Evolutionary conservation across 2,888 invertebrate species (phyloP), one percentile per base, ranked within the genome.

Genomic region (Lepeophtheirus nordmannii): DNA sequence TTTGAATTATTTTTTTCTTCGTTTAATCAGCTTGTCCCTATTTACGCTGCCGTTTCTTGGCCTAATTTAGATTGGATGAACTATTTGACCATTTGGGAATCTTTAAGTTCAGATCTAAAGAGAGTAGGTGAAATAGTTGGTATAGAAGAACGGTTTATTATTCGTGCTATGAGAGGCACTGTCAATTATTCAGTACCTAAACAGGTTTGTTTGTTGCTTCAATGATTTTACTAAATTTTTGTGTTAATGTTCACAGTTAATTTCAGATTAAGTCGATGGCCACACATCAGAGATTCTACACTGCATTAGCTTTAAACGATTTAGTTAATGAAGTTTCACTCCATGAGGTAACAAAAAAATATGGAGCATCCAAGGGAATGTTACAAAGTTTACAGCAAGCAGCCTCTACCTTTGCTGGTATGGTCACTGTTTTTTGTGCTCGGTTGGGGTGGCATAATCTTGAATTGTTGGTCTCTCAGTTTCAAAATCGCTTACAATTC

Each of bases 391-490:
- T 98, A 38, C 97, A 98, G 76, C 93, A 94, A 75, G 85, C 88
- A 67, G 87, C 96, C 1, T 86, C 96, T 41, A 91, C 92, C 41
- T 96, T 94, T 81, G 93, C 96, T 67, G 94, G 93, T 67, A 96
- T 96, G 87, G 89, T 97, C 1, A 91, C 93, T 3, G 84, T 89
- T n/a, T 97, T 98, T 78, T 92, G 94, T 75, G 83, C 82, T 69
- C 85, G 91, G 65, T 78, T 98, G 12, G 90, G 93, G 30, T 98
- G 97, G 96, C 82, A 82, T 70, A 89, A 86, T 74, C 80, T 98
- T 72, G 88, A 93, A 75, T 78, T 91, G 69, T 79, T 98, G 56
- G 82, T 98, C 57, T 83, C 86, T 0, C 90, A 94, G 76, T 96
- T 98, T 76, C 92, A 96, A 78, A 86, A 87, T 72, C 84, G 97